Base-by-base conservation (phyloP, 1,140 invertebrate genomes). In the Cotesia chilonis region DNA sequence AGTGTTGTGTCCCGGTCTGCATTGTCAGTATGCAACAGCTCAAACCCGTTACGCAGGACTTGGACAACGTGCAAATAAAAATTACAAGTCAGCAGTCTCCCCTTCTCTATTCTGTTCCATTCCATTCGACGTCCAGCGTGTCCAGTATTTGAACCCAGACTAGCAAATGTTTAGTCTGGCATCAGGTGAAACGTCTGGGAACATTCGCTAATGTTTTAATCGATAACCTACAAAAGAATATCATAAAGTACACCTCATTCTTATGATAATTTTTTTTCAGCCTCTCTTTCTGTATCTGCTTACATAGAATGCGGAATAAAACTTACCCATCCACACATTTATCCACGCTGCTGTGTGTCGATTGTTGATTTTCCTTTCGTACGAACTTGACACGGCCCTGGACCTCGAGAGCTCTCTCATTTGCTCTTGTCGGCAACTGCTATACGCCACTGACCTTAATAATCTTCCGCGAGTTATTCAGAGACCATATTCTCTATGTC, bases 41-140 rank as follows among this genome's bases (percentile, higher is more conserved):
- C 38, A 67, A 52, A 35, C 54, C 71, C 71, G 71, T 73, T 73
- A 69, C 66, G 57, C 64, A 72, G 37, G 70, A 59, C 52, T 54
- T 64, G 64, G 61, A 35, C 14, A 67, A 69, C 78, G 76, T 75
- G 74, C 76, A 75, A 80, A 76, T 76, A 77, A 78, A 72, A 78
- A 79, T 79, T 80, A 59, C 57, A 59, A 59, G 57, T 59, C 17
- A 59, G 10, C 41, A 47, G 57, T 59, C 57, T 17, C 57, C 57
- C 57, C 57, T 59, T 28, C 17, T 55, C 54, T 59, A 17, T 59
- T 54, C 65, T 36, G 20, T 17, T 47, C 35, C 4, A 59, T 41
- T 10, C 6, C 7, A 66, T 10, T 37, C 60, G 4, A 63, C 5
- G 10, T 10, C 41, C 41, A 47, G 41, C 10, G 6, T 10, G 10